phyloP scores from a whole-genome alignment of 2,888 invertebrate genomes.

The Lithodes maja region DNA sequence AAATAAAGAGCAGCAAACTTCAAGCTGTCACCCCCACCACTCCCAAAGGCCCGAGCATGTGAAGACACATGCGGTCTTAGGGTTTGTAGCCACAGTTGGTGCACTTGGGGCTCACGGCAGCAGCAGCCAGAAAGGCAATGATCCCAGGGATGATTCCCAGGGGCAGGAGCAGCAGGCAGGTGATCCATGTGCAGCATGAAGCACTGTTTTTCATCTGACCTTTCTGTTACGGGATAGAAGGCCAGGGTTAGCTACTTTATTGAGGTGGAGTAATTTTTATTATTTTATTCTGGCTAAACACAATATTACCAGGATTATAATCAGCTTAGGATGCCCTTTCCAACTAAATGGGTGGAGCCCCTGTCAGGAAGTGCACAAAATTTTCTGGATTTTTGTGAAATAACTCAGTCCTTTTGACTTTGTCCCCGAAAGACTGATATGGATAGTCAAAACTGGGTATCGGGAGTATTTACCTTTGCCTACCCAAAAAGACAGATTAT shows the following conservation, averaged over 20 bases:
- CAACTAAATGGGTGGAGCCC: too few species aligned
- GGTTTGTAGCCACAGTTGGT: constrained; percentile 57
- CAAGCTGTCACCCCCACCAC: too few species aligned
- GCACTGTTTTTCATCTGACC: constrained; percentile 59
- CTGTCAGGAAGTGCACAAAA: not conserved
- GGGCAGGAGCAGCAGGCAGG: constrained; percentile 53
- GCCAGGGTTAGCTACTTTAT: not conserved
- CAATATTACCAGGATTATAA: too few species aligned
- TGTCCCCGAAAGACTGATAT: too few species aligned
- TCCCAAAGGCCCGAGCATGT: too few species aligned
- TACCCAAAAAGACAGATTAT: too few species aligned
- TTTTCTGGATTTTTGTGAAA: too few species aligned
- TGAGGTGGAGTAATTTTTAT: not conserved
- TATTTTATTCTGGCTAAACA: not conserved
- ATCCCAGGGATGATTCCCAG: constrained; percentile 59
- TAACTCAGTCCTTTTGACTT: too few species aligned
- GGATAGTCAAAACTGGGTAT: too few species aligned
- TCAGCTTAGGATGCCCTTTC: too few species aligned
- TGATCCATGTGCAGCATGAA: constrained; percentile 64
- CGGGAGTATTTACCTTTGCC: too few species aligned
- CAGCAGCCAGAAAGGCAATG: constrained; percentile 56
- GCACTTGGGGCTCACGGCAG: constrained; percentile 57
- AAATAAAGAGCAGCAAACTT: too few species aligned
- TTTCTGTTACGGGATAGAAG: constrained; percentile 39
- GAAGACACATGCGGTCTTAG: not conserved